Conservation (phyloP, 2,797 vertebrate genomes). For the Ficedula albicollis region DNA sequence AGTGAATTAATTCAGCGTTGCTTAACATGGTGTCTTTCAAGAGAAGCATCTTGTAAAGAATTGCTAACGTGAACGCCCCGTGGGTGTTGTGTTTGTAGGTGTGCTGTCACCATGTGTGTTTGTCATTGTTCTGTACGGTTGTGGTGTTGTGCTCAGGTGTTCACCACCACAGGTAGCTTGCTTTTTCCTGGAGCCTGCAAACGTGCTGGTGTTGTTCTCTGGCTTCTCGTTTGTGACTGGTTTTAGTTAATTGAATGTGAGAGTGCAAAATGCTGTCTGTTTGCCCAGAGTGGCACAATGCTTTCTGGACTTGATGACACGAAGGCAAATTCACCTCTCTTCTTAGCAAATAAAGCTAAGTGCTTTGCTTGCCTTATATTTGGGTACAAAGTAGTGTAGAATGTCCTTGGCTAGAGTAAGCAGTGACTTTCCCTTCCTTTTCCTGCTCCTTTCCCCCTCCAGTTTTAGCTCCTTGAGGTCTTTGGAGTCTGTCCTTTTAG, state of each 20-base stretch:
- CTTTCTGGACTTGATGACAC: background rate
- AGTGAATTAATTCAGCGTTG: background rate
- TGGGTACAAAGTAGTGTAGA: fast-evolving
- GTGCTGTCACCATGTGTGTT: background rate
- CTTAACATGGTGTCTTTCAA: background rate
- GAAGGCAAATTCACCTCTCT: background rate
- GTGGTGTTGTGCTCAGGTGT: background rate
- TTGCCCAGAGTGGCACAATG: background rate
- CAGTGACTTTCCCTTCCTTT: background rate
- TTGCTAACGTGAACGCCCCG: background rate
- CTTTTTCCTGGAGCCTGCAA: background rate
- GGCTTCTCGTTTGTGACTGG: constrained; percentile 16
- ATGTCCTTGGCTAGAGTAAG: background rate
- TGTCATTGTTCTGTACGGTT: background rate
- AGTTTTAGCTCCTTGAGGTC: background rate
- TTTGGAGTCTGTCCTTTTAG: background rate
- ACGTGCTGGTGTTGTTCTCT: background rate
- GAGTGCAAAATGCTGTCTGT: constrained; percentile 5
- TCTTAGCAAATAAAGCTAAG: background rate
- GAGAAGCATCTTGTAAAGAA: background rate
- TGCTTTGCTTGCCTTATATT: background rate
- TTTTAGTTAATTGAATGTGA: background rate
- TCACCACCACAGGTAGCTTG: background rate
- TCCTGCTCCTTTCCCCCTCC: background rate
- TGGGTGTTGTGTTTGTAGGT: background rate